Evolutionary conservation across 1,140 invertebrate species (phyloP).

Genomic region (Elymnias hypermnestra): DNA sequence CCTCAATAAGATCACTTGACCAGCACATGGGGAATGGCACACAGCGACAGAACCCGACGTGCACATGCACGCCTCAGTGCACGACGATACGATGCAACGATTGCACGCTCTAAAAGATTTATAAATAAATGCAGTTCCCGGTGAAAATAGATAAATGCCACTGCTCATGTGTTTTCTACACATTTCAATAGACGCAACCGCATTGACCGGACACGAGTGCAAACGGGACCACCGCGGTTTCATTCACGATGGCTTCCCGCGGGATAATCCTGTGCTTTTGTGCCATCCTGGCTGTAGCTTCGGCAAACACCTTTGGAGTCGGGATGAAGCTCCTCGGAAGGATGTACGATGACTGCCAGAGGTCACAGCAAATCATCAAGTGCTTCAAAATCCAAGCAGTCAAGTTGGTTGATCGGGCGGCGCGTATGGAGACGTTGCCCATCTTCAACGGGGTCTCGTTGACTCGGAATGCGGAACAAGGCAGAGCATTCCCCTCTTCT

Average conservation of each 20-base stretch:
- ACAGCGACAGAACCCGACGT: slow-evolving; percentile 29
- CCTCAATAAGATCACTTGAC: slow-evolving; percentile 32
- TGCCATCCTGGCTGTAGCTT: slow-evolving; percentile 35
- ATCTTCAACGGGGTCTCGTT: slow-evolving; percentile 79
- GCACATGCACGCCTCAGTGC: slow-evolving; percentile 63
- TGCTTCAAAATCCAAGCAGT: slow-evolving; percentile 82
- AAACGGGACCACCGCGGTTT: slow-evolving; percentile 40
- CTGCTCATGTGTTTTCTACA: slow-evolving; percentile 65
- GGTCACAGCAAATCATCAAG: slow-evolving; percentile 78
- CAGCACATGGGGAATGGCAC: slow-evolving; percentile 36
- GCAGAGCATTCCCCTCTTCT: slow-evolving; percentile 56
- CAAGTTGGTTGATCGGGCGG: slow-evolving; percentile 79
- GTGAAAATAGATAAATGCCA: slow-evolving; percentile 77
- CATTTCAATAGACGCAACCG: slow-evolving; percentile 70
- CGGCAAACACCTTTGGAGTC: slow-evolving; percentile 49
- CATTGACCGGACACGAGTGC: slow-evolving; percentile 51
- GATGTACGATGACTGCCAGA: slow-evolving; percentile 79
- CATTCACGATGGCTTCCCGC: slow-evolving; percentile 54
- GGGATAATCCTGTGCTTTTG: slow-evolving; percentile 55
- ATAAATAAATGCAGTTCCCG: slow-evolving; percentile 75
- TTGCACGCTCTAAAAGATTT: slow-evolving; percentile 77
- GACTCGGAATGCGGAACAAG: slow-evolving; percentile 53
- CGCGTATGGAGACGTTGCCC: slow-evolving; percentile 78
- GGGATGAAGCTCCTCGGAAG: slow-evolving; percentile 71
- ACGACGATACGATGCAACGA: slow-evolving; percentile 67